Conservation (phyloP, 2,888 invertebrate genomes). For the Anticlea derivata region DNA sequence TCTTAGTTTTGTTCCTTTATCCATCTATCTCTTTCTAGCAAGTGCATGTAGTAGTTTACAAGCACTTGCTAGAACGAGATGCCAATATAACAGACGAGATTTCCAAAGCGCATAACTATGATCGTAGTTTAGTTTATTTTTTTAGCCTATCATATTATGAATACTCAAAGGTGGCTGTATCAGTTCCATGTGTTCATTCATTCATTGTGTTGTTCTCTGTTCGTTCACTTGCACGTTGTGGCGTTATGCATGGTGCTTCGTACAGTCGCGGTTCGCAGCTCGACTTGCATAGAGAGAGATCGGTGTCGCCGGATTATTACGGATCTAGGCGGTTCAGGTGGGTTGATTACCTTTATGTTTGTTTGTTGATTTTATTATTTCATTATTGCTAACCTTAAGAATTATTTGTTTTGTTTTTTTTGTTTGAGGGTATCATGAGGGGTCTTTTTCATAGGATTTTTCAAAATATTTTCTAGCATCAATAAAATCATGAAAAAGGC, state of each 20-base stretch:
- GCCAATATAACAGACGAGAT: too few relatives aligned
- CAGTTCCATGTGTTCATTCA: conserved; percentile 11
- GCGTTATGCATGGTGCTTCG: conserved; percentile 74
- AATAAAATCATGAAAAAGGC: conserved; percentile 10
- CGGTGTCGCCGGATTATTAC: conserved; percentile 89
- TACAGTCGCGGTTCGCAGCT: conserved; percentile 89
- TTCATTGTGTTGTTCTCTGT: conserved; percentile 33
- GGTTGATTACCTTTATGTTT: conserved; percentile 56
- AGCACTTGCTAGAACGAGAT: too few relatives aligned
- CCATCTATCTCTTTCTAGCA: too few relatives aligned
- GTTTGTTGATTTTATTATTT: conserved; percentile 13
- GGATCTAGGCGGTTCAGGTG: conserved; percentile 91
- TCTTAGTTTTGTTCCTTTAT: too few relatives aligned
- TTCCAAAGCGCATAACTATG: too few relatives aligned
- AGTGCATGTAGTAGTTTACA: too few relatives aligned
- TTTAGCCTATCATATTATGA: too few relatives aligned
- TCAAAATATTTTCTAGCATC: too few relatives aligned
- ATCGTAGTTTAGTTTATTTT: too few relatives aligned
- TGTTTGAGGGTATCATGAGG: too few relatives aligned
- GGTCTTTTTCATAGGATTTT: conserved; percentile 6
- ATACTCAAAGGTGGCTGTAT: too few relatives aligned
- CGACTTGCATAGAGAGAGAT: conserved; percentile 86
- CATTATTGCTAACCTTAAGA: not conserved
- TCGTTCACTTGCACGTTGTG: conserved; percentile 59
- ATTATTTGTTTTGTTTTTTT: not conserved